A percentile compares a stretch with the other conserved stretches of the same genome.
Evolutionary conservation across 2,113 vertebrate genomes (phyloP).

Genomic region (Dissostichus mawsoni): DNA sequence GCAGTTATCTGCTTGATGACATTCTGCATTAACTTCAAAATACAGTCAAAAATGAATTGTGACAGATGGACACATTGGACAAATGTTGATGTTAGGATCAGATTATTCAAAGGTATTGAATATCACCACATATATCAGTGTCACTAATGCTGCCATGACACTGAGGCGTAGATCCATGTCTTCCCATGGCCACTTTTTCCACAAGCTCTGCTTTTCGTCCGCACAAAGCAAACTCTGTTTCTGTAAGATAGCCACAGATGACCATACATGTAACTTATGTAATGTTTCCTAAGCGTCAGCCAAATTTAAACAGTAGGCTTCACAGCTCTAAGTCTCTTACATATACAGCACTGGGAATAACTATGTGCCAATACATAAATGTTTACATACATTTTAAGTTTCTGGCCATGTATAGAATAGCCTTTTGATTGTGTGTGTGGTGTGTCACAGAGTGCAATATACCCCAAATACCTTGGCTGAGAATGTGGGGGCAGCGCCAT

Average conservation of each 20-base stretch:
- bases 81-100: not conserved
- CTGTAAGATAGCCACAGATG: not conserved
- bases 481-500: constrained; percentile 48
- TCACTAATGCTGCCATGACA: not conserved
- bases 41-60: not conserved
- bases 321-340: constrained; percentile 23
- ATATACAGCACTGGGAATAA: constrained; percentile 49
- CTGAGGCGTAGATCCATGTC: not conserved
- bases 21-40: not conserved
- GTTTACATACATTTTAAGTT: constrained; percentile 59
- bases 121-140: not conserved
- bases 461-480: constrained; percentile 57
- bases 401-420: constrained; percentile 37
- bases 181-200: not conserved
- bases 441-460: constrained; percentile 39
- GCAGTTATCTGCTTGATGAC: not conserved
- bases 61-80: not conserved
- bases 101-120: not conserved
- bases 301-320: constrained; percentile 34
- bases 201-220: not conserved
- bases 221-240: not conserved
- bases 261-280: constrained; percentile 33
- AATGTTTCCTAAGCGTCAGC: constrained; percentile 35
- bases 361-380: constrained; percentile 44
- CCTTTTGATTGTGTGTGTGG: not conserved